phyloP scores from a whole-genome alignment of 2,888 invertebrate genomes.

The Petrolisthes manimaculis region DNA sequence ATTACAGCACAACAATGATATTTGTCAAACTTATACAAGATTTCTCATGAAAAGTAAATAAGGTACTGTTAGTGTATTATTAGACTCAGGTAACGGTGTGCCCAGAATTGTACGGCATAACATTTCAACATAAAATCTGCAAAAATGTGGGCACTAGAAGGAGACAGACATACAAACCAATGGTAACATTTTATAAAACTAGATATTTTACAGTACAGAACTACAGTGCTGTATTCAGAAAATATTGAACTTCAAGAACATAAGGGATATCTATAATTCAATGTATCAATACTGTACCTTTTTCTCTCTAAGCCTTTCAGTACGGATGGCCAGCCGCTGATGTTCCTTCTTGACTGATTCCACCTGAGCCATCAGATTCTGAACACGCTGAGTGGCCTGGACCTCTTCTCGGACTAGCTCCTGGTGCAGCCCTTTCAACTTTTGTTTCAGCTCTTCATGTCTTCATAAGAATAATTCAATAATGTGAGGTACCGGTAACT shows the following conservation, averaged over 20 bases:
- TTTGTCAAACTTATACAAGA: too few species aligned
- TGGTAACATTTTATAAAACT: not conserved
- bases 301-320: constrained; percentile 44
- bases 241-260: not conserved
- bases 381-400: constrained; percentile 39
- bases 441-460: constrained; percentile 42
- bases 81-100: too few species aligned
- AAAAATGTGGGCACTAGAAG: too few species aligned
- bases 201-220: not conserved
- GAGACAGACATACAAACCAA: too few species aligned
- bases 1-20: too few species aligned
- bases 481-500: too few species aligned
- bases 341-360: constrained; percentile 48
- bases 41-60: too few species aligned
- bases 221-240: not conserved
- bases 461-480: not conserved
- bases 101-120: too few species aligned
- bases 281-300: constrained; percentile 24
- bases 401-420: constrained; percentile 35
- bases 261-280: not conserved
- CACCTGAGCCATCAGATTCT: constrained; percentile 40
- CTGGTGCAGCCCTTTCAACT: constrained; percentile 39
- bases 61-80: too few species aligned
- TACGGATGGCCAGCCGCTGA: constrained; percentile 38
- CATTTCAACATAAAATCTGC: too few species aligned